phyloP scores from a whole-genome alignment of 1,140 invertebrate genomes.

The Drosophila rufa region DNA sequence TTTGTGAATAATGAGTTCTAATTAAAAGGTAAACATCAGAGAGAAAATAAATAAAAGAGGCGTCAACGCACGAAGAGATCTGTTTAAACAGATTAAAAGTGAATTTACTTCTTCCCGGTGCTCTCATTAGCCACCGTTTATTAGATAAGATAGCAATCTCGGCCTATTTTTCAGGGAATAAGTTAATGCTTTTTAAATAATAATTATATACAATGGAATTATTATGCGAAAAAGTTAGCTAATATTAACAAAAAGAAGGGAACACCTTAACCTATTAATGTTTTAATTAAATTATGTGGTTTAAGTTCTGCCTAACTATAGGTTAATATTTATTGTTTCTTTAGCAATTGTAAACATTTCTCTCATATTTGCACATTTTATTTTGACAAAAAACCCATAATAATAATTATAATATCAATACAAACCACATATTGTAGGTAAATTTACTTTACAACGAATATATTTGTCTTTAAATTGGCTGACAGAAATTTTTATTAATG shows the following conservation, averaged over 20 bases:
- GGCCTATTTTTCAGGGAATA: neutral
- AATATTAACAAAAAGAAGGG: neutral
- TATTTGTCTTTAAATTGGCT: constrained; percentile 10
- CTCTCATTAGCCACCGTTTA: neutral
- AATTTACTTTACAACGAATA: neutral
- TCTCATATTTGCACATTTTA: neutral
- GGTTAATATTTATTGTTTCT: no score
- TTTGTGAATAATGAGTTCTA: constrained; percentile 56
- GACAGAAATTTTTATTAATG: neutral
- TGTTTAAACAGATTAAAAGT: constrained; percentile 49
- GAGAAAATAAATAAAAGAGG: constrained; percentile 6
- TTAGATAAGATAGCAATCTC: constrained; percentile 14
- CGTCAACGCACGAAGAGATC: constrained; percentile 30
- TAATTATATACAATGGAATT: neutral
- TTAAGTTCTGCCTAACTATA: no score
- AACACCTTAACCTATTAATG: no score
- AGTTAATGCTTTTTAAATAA: neutral
- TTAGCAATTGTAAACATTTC: no score
- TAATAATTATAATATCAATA: neutral
- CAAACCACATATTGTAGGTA: neutral
- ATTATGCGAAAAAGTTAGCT: neutral
- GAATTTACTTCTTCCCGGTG: constrained; percentile 24
- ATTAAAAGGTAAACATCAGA: constrained; percentile 57
- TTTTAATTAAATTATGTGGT: no score
- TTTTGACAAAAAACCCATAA: neutral